phyloP scores from a whole-genome alignment of 2,888 invertebrate genomes.

The Unio pictorum region DNA sequence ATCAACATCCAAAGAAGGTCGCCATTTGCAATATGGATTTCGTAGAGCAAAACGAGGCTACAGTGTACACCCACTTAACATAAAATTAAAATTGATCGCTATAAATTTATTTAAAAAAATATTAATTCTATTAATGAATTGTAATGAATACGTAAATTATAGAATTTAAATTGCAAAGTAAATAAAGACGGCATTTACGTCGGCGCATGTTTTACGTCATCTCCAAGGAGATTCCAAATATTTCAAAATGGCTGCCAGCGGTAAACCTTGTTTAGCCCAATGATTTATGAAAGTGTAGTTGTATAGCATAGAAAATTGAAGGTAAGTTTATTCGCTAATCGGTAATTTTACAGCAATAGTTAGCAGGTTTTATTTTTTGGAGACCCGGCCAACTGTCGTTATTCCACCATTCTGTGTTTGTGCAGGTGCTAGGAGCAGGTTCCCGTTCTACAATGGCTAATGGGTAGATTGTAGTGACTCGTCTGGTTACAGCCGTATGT shows the following conservation, averaged over 20 bases:
- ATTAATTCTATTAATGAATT: not conserved
- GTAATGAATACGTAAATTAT: not conserved
- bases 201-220: conserved; percentile 46
- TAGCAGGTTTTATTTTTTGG: no score
- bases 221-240: conserved; percentile 61
- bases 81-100: not conserved
- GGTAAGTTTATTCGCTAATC: no score
- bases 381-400: no score
- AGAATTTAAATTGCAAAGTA: conserved; percentile 1
- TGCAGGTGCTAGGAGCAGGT: no score
- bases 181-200: conserved; percentile 15
- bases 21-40: conserved; percentile 59
- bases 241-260: conserved; percentile 46
- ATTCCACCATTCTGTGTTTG: no score
- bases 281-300: no score
- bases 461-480: no score
- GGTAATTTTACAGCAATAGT: no score
- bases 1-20: conserved; percentile 56
- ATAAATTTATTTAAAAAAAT: not conserved
- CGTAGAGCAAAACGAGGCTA: conserved; percentile 44
- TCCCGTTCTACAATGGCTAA: no score
- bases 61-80: conserved; percentile 53
- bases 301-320: no score
- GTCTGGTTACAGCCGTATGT: no score
- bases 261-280: not conserved